phyloP scores from a whole-genome alignment of 2,797 vertebrate species.

The Spinibarbus caldwelli region DNA sequence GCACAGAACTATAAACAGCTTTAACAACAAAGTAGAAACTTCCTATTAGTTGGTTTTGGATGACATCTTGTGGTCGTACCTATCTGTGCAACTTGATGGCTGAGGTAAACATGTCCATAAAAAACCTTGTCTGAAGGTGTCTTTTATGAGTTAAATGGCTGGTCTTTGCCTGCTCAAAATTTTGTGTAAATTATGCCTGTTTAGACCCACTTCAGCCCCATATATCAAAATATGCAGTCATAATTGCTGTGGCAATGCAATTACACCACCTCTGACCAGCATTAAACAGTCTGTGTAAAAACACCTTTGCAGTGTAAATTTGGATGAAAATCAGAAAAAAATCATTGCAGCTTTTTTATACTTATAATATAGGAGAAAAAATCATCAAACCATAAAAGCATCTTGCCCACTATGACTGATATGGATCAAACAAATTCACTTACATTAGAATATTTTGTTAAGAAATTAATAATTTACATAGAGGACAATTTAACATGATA shows the following conservation, averaged over 20 bases:
- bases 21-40: neutral
- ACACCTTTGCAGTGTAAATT: too few species aligned
- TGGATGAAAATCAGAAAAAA: too few species aligned
- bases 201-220: neutral
- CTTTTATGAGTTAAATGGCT: neutral
- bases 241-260: too few species aligned
- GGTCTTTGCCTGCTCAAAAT: neutral
- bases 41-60: neutral
- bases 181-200: neutral
- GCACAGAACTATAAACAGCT: neutral
- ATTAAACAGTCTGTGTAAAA: neutral
- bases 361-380: too few species aligned
- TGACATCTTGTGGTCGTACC: conserved; percentile 27
- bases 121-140: neutral
- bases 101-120: neutral
- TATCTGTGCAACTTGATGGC: neutral
- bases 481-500: neutral
- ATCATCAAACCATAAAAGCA: neutral
- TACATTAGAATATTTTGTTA: neutral
- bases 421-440: neutral
- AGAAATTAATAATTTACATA: neutral
- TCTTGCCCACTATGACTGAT: neutral
- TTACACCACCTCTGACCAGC: neutral
- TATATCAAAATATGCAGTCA: too few species aligned
- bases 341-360: too few species aligned